These are phyloP conservation scores for Trachemys scripta DNA, from an alignment of 2,113 vertebrate species.

Conservation along the genomic window DNA sequence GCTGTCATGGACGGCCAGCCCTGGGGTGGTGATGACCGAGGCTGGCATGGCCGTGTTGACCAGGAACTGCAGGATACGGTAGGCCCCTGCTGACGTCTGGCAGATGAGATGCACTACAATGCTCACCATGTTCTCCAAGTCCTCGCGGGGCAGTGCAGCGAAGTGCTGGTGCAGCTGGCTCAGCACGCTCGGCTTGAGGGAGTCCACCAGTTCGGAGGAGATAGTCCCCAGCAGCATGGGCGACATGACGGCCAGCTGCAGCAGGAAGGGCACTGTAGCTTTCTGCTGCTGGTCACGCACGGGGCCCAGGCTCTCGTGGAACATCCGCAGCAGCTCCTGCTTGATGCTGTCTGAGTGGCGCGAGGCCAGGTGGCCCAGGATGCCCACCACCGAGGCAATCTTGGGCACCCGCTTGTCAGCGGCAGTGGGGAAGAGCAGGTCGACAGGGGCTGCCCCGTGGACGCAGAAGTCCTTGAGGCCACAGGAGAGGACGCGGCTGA, in stretches of 20 bases:
- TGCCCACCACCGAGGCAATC: conserved; percentile 94
- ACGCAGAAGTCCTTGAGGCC: conserved; percentile 95
- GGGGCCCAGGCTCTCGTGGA: conserved; percentile 89
- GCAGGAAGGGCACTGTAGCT: conserved; percentile 90
- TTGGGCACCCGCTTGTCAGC: conserved; percentile 89
- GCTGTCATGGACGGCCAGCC: conserved; percentile 85
- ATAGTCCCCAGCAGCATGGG: conserved; percentile 89
- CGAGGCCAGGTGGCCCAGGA: conserved; percentile 90
- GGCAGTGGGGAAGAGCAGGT: conserved; percentile 73
- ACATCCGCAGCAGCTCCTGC: conserved; percentile 92
- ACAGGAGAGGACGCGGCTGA: conserved; percentile 92
- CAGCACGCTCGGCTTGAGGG: conserved; percentile 86
- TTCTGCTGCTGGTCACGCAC: conserved; percentile 81
- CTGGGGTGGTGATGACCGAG: conserved; percentile 89
- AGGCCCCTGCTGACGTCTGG: conserved; percentile 89
- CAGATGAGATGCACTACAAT: conserved; percentile 91
- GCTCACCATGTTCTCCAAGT: conserved; percentile 90
- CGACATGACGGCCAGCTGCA: conserved; percentile 92
- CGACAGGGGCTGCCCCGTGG: conserved; percentile 73
- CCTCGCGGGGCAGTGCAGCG: conserved; percentile 85
- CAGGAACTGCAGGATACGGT: conserved; percentile 88
- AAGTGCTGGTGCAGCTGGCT: conserved; percentile 92
- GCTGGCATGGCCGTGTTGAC: conserved; percentile 91
- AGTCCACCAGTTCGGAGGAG: conserved; percentile 90
- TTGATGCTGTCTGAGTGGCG: conserved; percentile 93